Evolutionary conservation across 2,797 vertebrate species (phyloP).

Genomic region (Allobates femoralis): DNA sequence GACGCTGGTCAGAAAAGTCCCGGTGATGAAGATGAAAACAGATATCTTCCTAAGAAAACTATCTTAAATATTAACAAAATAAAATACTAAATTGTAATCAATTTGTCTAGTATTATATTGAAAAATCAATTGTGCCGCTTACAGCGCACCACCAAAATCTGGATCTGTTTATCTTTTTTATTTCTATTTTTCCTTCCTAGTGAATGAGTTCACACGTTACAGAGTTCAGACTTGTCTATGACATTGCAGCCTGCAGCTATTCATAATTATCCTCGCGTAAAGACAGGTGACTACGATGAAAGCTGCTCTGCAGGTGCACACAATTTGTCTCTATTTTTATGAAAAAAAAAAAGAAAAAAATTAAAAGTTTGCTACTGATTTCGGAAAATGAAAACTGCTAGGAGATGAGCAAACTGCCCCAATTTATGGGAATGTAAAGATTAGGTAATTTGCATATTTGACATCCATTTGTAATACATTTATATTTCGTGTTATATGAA

Average conservation of each 20-base stretch:
- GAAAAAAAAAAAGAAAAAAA: neutral
- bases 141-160: neutral
- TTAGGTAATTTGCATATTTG: conserved; percentile 35
- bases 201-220: neutral
- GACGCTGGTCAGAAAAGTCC: no score
- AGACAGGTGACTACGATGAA: neutral
- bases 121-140: no score
- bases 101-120: neutral
- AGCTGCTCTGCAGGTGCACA: conserved; percentile 21
- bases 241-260: neutral
- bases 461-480: neutral
- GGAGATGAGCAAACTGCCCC: neutral
- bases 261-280: neutral
- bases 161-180: neutral
- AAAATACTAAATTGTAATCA: neutral
- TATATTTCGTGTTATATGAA: neutral
- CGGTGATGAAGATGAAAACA: no score
- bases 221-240: neutral
- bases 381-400: neutral
- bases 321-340: neutral
- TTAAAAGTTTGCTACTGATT: conserved; percentile 13
- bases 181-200: neutral
- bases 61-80: neutral
- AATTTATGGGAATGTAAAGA: neutral
- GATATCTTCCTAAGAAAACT: no score